Percentiles rank a stretch among this genome's conserved stretches.
Evolutionary conservation across 2,888 invertebrate genomes (phyloP).

Genomic region (Stegophylla sp.): DNA sequence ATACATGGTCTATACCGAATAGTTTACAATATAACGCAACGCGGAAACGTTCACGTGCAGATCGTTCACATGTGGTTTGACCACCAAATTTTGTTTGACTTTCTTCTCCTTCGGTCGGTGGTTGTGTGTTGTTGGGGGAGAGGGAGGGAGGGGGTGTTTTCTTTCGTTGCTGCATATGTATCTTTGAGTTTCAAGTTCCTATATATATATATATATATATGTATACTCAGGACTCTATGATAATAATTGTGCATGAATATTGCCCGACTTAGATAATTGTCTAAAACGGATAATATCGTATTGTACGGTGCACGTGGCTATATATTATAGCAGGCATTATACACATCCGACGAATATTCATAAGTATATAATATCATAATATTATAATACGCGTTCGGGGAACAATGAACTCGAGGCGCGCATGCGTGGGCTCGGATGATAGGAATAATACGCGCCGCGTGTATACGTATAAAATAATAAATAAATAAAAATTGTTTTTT

Average conservation of each 20-base stretch:
- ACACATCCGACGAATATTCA: slow-evolving; percentile 44
- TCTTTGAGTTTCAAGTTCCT: too few species aligned
- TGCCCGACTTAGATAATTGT: background rate
- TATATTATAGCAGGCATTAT: background rate
- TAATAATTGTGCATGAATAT: background rate
- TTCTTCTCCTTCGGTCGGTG: too few species aligned
- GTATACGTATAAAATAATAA: slow-evolving; percentile 8
- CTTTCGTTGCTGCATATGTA: too few species aligned
- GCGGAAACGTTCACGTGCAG: background rate
- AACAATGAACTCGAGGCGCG: slow-evolving; percentile 49
- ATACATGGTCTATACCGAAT: too few species aligned
- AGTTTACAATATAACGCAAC: too few species aligned
- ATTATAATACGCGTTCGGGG: slow-evolving; percentile 8
- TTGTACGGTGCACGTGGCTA: background rate
- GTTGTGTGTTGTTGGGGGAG: too few species aligned
- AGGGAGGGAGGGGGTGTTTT: too few species aligned
- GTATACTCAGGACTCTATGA: background rate
- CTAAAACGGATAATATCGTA: background rate
- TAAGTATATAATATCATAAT: background rate
- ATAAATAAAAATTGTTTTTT: slow-evolving; percentile 41
- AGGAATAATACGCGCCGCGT: slow-evolving; percentile 8
- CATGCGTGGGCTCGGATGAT: slow-evolving; percentile 43
- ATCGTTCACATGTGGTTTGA: background rate
- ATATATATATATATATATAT: background rate
- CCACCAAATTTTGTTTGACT: background rate